Conservation (phyloP, 2,888 invertebrate species). For the Microdon myrmicae region DNA sequence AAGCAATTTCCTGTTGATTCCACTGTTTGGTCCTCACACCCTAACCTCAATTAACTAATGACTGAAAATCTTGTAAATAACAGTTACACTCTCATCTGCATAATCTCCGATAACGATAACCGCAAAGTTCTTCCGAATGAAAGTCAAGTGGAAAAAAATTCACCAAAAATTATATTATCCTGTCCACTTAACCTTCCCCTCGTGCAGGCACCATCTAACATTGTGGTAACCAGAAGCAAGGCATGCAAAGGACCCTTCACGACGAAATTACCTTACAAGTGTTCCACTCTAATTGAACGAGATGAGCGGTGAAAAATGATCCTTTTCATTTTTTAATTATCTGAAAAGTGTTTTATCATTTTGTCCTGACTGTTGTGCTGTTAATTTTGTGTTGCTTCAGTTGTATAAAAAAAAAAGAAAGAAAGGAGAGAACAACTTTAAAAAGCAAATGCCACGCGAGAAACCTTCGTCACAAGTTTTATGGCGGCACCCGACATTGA, state of each 20-base stretch:
- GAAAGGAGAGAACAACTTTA: constrained; percentile 11
- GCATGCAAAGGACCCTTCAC: constrained; percentile 32
- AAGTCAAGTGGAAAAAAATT: constrained; percentile 3
- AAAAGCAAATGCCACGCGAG: constrained; percentile 14
- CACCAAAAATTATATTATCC: constrained; percentile 12
- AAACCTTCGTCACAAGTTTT: constrained; percentile 47
- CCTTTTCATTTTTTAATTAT: constrained; percentile 57
- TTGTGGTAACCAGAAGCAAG: no score
- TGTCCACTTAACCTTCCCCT: no score
- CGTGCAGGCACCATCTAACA: no score
- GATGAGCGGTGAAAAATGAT: constrained; percentile 56
- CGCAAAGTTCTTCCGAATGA: constrained; percentile 12
- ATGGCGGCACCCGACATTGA: constrained; percentile 39
- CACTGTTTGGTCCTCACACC: no score
- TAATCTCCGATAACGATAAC: constrained; percentile 40
- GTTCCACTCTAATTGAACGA: constrained; percentile 54
- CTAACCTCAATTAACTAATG: constrained; percentile 51
- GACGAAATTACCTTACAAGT: constrained; percentile 54
- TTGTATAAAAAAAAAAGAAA: not conserved
- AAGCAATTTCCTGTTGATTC: no score
- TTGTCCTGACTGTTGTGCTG: constrained; percentile 35
- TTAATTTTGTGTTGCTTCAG: constrained; percentile 32
- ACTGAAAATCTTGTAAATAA: constrained; percentile 38
- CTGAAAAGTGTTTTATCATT: constrained; percentile 53
- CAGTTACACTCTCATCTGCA: constrained; percentile 45